These are phyloP conservation scores for Australoheros facetus DNA, from an alignment of 2,797 vertebrate genomes.

Conservation along the genomic window DNA sequence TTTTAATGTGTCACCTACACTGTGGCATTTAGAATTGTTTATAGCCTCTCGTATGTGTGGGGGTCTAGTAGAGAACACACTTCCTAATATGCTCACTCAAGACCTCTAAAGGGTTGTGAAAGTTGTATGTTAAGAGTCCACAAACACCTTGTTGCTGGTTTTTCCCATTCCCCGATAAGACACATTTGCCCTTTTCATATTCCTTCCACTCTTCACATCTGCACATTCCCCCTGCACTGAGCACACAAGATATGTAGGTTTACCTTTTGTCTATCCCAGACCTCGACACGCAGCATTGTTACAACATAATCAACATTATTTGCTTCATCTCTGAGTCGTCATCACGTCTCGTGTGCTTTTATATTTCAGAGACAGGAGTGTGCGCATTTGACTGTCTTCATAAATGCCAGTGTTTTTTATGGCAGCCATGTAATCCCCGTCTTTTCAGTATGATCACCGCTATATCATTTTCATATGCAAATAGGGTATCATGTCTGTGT, in stretches of 20 bases:
- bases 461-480: constrained; percentile 27
- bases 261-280: background rate
- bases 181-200: background rate
- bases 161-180: background rate
- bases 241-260: background rate
- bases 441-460: background rate
- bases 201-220: background rate
- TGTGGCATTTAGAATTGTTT: background rate
- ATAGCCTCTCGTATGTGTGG: background rate
- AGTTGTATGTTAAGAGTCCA: background rate
- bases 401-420: constrained; percentile 35
- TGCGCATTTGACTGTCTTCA: constrained; percentile 21
- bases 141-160: background rate
- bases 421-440: constrained; percentile 23
- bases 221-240: background rate
- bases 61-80: background rate
- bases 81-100: background rate
- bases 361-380: background rate
- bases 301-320: background rate
- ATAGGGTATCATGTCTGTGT: background rate
- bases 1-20: background rate
- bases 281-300: background rate
- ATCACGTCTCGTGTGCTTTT: background rate
- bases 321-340: background rate
- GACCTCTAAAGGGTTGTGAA: too few relatives aligned